Evolutionary conservation across 2,113 vertebrate species (phyloP).

Genomic region (Thinocorus orbignyianus): DNA sequence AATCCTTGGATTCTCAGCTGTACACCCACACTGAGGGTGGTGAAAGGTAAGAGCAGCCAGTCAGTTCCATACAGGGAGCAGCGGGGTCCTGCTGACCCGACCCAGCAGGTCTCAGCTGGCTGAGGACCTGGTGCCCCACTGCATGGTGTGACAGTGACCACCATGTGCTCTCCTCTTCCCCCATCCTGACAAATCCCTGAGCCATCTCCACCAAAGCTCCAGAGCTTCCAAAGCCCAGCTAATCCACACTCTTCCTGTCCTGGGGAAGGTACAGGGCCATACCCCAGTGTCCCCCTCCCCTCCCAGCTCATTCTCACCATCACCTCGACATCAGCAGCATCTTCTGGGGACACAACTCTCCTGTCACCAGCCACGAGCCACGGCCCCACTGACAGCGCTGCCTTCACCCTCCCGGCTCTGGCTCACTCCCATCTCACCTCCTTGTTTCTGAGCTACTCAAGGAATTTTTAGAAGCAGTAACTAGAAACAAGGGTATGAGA

Average conservation of each 20-base stretch:
- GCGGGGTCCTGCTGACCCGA: background rate
- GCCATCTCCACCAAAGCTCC: background rate
- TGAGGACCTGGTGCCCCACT: background rate
- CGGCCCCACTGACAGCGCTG: background rate
- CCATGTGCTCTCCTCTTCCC: too few relatives aligned
- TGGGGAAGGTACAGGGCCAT: background rate
- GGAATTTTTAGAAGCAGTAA: background rate
- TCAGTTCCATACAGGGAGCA: background rate
- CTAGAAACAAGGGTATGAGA: background rate
- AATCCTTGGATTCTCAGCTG: background rate
- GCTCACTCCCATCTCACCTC: background rate
- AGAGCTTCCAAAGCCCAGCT: background rate
- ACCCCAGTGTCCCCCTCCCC: background rate
- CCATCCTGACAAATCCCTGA: background rate
- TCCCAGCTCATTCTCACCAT: background rate
- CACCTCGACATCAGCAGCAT: background rate
- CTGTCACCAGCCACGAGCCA: background rate
- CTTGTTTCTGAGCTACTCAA: background rate
- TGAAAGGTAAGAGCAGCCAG: background rate
- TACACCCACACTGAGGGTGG: accelerated
- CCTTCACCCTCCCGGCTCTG: background rate
- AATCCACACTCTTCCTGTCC: background rate
- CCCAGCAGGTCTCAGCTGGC: background rate
- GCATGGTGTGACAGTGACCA: accelerated
- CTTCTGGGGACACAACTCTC: accelerated